phyloP scores from a whole-genome alignment of 2,113 vertebrate genomes.

The Paradoxurus hermaphroditus region DNA sequence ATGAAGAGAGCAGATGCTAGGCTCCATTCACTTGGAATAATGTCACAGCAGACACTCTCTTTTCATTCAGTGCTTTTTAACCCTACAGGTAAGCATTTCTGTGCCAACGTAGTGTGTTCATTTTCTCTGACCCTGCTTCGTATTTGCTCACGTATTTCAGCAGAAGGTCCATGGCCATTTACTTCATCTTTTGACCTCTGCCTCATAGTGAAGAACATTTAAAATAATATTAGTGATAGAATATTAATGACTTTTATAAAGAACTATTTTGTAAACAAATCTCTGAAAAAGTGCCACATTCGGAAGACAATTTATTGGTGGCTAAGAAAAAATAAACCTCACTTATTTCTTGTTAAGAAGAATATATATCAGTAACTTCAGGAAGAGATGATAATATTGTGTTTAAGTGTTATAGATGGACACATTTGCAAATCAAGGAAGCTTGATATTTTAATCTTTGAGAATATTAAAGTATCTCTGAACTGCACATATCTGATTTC shows the following conservation, averaged over 20 bases:
- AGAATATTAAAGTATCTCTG: slow-evolving; percentile 15
- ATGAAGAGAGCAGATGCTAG: neutral
- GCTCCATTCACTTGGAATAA: neutral
- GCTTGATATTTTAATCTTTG: slow-evolving; percentile 47
- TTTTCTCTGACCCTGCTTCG: slow-evolving; percentile 5
- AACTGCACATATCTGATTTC: slow-evolving; percentile 9
- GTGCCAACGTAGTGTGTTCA: neutral
- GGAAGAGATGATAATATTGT: slow-evolving; percentile 24
- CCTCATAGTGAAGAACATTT: neutral
- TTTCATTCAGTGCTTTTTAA: slow-evolving; percentile 25
- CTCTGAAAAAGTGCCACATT: slow-evolving; percentile 47
- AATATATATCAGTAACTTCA: neutral
- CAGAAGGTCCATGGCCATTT: neutral
- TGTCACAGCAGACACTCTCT: neutral
- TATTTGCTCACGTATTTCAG: slow-evolving; percentile 28
- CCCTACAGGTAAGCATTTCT: neutral
- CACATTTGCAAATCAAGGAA: slow-evolving; percentile 16
- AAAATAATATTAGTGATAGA: slow-evolving; percentile 16
- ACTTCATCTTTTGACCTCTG: slow-evolving; percentile 40
- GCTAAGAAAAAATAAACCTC: slow-evolving; percentile 39
- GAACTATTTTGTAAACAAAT: neutral
- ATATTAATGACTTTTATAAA: neutral
- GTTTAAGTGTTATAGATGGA: slow-evolving; percentile 31
- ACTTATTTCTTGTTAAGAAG: slow-evolving; percentile 23
- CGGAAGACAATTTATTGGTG: slow-evolving; percentile 38